Base-by-base conservation (phyloP, 2,797 vertebrate species). In the Peromyscus nudipes region DNA sequence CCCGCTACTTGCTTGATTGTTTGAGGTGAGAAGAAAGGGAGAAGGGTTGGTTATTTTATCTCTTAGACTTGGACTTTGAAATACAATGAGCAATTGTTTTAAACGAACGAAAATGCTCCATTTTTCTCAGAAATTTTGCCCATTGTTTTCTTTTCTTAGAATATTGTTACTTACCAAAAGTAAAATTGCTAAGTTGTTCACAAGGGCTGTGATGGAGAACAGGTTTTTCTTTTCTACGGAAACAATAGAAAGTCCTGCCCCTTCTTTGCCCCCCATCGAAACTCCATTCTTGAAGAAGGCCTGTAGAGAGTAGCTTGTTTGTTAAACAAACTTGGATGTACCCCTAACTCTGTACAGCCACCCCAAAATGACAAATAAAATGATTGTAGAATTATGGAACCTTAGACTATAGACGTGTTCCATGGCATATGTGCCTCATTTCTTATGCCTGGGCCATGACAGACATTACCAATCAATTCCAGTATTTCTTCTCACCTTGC, bases 71-170 rank as follows among this genome's bases (percentile, higher is more conserved):
- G n/a, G 43, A 52, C 49, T 94, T 93, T 92, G 65, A 94, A 94
- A 95, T 96, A 71, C 4, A 55, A 95, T 85, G 77, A 73, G 52
- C 5, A 60, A 17, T 89, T 75, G 79, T 81, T 96, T 67, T 23
- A 9, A 43, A 57, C 37, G 31, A 34, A 85, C 92, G 23, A 96
- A 76, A 96, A 60, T 46, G 25, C 19, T 8, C 19, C 11, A 65
- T 92, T 95, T 91, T 91, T 62, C 91, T 96, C 87, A 52, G 71
- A 67, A 81, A 81, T 79, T 67, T 93, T 94, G 29, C 89, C 46
- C 49, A 84, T 86, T 64, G 34, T 60, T 93, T 92, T 95, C 21
- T 89, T 60, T 92, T 95, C 29, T 89, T 65, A 91, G 31, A 89
- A 77, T 49, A 86, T 25, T 40, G 77, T 40, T 65, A 49, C 34